A percentile compares a stretch with the other conserved stretches of the same genome.
Evolutionary conservation across 2,888 invertebrate genomes (phyloP).

Genomic region (Osmoderma eremita): DNA sequence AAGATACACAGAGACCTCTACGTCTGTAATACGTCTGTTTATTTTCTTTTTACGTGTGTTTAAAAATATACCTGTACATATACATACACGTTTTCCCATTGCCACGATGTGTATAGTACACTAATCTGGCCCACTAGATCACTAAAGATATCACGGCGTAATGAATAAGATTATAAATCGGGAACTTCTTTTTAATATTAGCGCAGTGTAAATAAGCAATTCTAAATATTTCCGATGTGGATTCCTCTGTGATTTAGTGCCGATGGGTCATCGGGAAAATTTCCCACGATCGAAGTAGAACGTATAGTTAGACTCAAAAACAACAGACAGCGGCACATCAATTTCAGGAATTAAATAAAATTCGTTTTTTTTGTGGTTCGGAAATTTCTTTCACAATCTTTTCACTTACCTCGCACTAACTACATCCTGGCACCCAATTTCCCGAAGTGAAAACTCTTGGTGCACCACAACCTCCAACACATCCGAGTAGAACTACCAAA

Average conservation of each 20-base stretch:
- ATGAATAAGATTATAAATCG: too few species aligned
- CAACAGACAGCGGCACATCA: too few species aligned
- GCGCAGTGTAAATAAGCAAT: too few species aligned
- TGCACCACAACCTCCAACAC: constrained; percentile 4
- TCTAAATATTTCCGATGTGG: too few species aligned
- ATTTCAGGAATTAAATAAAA: too few species aligned
- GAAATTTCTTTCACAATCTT: neutral
- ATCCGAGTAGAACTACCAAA: neutral
- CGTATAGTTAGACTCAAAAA: too few species aligned
- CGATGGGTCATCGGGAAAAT: too few species aligned
- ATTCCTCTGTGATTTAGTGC: too few species aligned
- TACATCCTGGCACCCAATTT: constrained; percentile 16
- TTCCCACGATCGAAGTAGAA: too few species aligned
- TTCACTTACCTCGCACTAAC: constrained; percentile 16
- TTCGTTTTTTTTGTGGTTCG: too few species aligned
- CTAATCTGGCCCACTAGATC: neutral
- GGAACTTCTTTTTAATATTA: too few species aligned
- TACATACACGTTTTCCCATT: constrained; percentile 12
- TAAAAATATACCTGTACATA: constrained; percentile 24
- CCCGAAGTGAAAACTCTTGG: constrained; percentile 7
- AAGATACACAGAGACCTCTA: neutral
- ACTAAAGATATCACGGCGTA: too few species aligned
- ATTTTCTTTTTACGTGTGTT: constrained; percentile 23
- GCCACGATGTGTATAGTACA: constrained; percentile 4
- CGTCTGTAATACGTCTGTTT: constrained; percentile 14